Conservation (phyloP, 2,888 invertebrate species). For the Neria commutata region DNA sequence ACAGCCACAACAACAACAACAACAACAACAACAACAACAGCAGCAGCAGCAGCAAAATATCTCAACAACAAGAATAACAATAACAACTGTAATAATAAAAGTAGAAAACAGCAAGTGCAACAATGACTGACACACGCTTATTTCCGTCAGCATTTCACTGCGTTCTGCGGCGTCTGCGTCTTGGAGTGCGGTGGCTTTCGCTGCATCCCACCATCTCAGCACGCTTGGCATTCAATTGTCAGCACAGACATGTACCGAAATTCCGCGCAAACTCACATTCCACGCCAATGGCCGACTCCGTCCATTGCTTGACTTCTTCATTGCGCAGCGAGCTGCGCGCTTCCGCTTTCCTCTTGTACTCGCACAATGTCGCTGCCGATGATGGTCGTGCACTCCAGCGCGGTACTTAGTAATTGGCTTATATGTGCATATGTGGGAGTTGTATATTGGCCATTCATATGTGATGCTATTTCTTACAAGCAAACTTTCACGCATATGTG, state of each 20-base stretch:
- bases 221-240: not conserved
- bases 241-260: slow-evolving; percentile 31
- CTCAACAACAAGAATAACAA: slow-evolving; percentile 45
- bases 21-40: slow-evolving; percentile 27
- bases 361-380: too few relatives aligned
- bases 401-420: too few relatives aligned
- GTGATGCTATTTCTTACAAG: too few relatives aligned
- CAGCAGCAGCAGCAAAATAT: slow-evolving; percentile 25
- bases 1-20: slow-evolving; percentile 43
- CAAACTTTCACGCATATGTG: too few relatives aligned
- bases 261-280: slow-evolving; percentile 54
- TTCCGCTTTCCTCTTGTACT: too few relatives aligned
- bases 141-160: not conserved
- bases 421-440: too few relatives aligned
- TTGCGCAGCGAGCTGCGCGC: too few relatives aligned
- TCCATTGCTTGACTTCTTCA: too few relatives aligned
- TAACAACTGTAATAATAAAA: slow-evolving; percentile 18
- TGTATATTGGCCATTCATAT: too few relatives aligned
- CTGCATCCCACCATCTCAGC: slow-evolving; percentile 7
- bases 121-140: slow-evolving; percentile 39
- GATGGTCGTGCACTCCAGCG: too few relatives aligned
- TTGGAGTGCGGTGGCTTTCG: slow-evolving; percentile 18
- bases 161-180: slow-evolving; percentile 31
- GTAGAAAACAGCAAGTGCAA: slow-evolving; percentile 32
- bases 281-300: too few relatives aligned